Base-by-base conservation (phyloP, 2,888 invertebrate species). In the Epirrhoe alternata region DNA sequence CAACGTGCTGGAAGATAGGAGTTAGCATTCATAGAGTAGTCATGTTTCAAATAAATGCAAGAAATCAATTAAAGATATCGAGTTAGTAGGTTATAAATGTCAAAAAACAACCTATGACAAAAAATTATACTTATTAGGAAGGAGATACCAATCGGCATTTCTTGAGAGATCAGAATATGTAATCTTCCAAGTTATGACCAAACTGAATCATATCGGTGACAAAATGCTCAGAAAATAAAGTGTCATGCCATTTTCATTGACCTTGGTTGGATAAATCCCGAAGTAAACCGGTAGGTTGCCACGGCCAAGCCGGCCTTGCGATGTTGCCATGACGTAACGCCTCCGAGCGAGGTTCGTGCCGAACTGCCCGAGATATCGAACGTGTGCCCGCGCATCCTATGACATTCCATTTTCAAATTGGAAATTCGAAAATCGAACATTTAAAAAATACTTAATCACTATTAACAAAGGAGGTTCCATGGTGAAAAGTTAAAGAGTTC, bases 201-300 rank as follows among this genome's bases (percentile, higher is more conserved):
- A 45, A 17, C 54, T 55, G 42, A 69, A 62, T 71, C 62, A 63
- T 61, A 71, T 70, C 62, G 53, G 73, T 72, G 72, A 71, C 74
- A 67, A 71, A 73, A 69, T 68, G 68, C 62, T 68, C 72, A 70
- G 64, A 72, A 72, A 73, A 74, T 73, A 74, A 74, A 79, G 77
- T 77, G 69, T 70, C 77, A 61, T 68, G 73, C 72, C 74, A 79
- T 79, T 83, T 80, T 65, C 67, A 74, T 74, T 78, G 80, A 81
- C 84, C 88, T 88, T 86, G 88, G 75, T 31, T 79, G 75, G 76
- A 67, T 69, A 86, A 85, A 86, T 86, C 83, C 81, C 81, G 81
- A 79, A 85, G 80, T 79, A 77, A 78, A 83, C 83, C 81, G 82
- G 85, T 85, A 86, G 86, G 85, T 83, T 84, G 79, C 76, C 77